Percentiles rank a stretch among this genome's conserved stretches.
phyloP scores from a whole-genome alignment of 2,113 vertebrate genomes.

The Chloropsis hardwickii region DNA sequence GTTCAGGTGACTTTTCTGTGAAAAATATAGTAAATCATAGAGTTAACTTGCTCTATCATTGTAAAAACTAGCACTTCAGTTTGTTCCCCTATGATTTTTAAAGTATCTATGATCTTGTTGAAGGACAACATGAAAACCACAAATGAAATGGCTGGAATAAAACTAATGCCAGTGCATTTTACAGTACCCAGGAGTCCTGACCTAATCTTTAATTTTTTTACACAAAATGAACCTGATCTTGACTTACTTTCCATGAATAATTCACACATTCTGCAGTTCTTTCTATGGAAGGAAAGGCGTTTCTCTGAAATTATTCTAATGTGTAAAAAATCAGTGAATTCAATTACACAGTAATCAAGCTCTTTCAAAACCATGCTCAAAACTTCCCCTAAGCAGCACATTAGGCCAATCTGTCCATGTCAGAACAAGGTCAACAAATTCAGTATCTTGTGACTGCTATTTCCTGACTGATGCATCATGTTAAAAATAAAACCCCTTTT shows the following conservation, averaged over 20 bases:
- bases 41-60: neutral
- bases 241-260: neutral
- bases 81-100: neutral
- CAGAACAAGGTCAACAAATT: neutral
- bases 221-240: neutral
- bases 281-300: neutral
- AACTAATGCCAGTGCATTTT: neutral
- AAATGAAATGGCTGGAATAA: neutral
- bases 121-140: neutral
- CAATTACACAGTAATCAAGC: neutral
- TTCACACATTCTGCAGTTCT: neutral
- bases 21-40: neutral
- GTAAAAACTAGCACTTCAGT: neutral
- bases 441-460: neutral
- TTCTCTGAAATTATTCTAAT: neutral
- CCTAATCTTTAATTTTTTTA: neutral
- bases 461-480: neutral
- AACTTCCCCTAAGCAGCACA: neutral
- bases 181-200: neutral
- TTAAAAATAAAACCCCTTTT: constrained; percentile 4
- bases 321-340: neutral
- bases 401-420: neutral
- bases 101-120: neutral
- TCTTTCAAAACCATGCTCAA: neutral
- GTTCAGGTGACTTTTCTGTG: neutral